Conservation (phyloP, 2,113 vertebrate genomes). For the Psephotus haematonotus region DNA sequence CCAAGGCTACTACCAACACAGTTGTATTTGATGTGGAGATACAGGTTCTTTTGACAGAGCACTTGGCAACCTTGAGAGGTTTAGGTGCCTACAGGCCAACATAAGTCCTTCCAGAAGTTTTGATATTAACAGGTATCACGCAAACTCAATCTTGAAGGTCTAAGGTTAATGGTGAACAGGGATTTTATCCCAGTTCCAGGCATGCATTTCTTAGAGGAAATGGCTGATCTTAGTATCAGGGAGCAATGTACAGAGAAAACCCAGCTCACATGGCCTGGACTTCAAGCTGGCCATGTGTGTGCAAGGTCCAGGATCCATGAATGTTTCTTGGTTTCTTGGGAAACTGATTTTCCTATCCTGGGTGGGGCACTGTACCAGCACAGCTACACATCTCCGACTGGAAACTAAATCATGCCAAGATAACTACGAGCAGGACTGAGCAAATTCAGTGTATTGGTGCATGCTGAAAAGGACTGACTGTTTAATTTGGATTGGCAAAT, state of each 20-base stretch:
- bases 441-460: neutral
- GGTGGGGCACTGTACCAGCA: neutral
- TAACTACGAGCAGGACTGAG: neutral
- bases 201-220: neutral
- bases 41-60: neutral
- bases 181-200: neutral
- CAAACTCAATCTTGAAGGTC: neutral
- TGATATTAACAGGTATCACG: neutral
- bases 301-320: neutral
- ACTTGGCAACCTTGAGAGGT: neutral
- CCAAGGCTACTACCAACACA: neutral
- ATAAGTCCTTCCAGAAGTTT: neutral
- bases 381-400: neutral
- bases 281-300: neutral
- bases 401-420: neutral
- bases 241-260: neutral
- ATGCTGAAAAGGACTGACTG: neutral
- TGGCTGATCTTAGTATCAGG: neutral
- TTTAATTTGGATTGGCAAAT: neutral
- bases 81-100: neutral
- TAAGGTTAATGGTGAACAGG: neutral
- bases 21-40: neutral
- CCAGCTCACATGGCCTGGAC: neutral
- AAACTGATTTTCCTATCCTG: neutral
- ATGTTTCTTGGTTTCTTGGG: neutral